Conservation (phyloP, 2,797 vertebrate species). For the Gadopsis bispinosus region DNA sequence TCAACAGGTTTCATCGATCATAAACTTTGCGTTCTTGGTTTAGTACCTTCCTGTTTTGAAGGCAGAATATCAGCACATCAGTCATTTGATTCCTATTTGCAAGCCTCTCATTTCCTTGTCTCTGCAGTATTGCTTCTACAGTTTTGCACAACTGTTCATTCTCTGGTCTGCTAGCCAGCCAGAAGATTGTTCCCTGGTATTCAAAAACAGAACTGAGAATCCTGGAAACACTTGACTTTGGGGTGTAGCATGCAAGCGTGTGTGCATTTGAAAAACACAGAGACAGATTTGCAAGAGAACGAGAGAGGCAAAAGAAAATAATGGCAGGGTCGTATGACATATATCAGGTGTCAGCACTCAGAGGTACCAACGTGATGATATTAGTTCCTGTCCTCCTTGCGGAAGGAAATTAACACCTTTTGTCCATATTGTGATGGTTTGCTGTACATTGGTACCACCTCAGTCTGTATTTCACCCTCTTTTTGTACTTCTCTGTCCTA, state of each 20-base stretch:
- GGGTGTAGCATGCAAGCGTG: background rate
- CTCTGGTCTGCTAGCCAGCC: background rate
- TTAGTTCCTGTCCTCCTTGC: background rate
- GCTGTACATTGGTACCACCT: background rate
- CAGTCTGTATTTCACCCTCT: background rate
- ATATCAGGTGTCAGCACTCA: constrained; percentile 17
- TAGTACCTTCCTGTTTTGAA: background rate
- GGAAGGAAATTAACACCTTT: background rate
- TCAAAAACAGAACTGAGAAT: constrained; percentile 34
- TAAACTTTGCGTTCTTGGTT: background rate
- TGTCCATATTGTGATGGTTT: background rate
- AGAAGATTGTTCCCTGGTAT: background rate
- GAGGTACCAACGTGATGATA: background rate
- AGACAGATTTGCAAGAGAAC: background rate
- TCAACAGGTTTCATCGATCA: background rate
- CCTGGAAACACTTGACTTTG: constrained; percentile 6
- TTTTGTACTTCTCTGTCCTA: background rate
- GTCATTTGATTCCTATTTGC: constrained; percentile 12
- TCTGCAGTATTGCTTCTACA: background rate
- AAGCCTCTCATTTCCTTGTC: constrained; percentile 25
- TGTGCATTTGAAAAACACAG: constrained; percentile 22
- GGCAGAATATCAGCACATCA: background rate
- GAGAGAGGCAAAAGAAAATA: constrained; percentile 2
- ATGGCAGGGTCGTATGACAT: background rate
- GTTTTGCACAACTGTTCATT: constrained; percentile 6